Base-by-base conservation (phyloP, 2,113 vertebrate genomes). In the Mormyrus lacerda region DNA sequence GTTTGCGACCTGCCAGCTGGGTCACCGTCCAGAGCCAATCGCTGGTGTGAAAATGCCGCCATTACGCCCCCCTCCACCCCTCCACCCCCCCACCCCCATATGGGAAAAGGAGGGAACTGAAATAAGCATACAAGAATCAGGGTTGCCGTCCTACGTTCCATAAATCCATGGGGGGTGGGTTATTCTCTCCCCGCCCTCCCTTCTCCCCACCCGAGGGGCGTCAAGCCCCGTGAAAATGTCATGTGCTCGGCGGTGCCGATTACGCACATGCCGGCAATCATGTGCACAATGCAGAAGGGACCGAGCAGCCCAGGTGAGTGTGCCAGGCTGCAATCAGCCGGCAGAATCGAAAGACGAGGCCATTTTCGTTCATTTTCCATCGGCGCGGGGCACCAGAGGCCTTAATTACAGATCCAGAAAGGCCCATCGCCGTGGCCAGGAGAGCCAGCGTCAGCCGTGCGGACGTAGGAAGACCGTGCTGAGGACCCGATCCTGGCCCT, bases 401-500 rank as follows among this genome's bases (percentile, higher is more conserved):
- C 96, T 96, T 97, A 97, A 97, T 97, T 96, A 97, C 94, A 92
- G 95, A 93, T 94, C 95, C 95, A 95, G 95, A 96, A 97, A 96
- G 94, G 93, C 95, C 95, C 95, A 95, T 97, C 95, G 96, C 96
- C 93, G 95, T n/a, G 42, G 79, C 31, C 11, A 76, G 24, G n/a
- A 27, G 58, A 27, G 8, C 42, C 92, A 92, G 93, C 21, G 55
- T 0, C 21, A 55, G 53, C 53, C 19, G 8, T 2, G 65, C 5
- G 65, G 27, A 73, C 27, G 10, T 2, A 27, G 27, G 24, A 4
- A 69, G 27, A 27, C 65, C 11, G 10, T 1, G 27, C 27, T 3
- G n/a, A 73, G n/a, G 27, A 73, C 15, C 27, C 31, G 1, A 2
- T 73, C 65, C 35, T 27, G 0, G n/a, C 15, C 42, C 76, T 19